Conservation (phyloP, 2,113 vertebrate species). For the Vidua macroura region DNA sequence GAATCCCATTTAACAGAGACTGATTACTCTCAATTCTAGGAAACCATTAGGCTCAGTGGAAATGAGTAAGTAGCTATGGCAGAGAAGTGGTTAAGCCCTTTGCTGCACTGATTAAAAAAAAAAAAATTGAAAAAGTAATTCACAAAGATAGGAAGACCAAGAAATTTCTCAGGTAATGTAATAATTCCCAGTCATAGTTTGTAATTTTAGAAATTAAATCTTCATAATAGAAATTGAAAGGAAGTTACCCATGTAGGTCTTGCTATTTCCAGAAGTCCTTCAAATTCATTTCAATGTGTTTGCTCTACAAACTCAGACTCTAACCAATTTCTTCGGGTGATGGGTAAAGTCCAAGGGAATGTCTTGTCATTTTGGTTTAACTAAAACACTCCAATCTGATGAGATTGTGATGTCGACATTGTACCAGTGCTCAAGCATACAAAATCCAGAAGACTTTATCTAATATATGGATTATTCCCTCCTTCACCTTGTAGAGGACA, state of each 20-base stretch:
- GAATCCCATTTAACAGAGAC: background rate
- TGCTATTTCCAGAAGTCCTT: background rate
- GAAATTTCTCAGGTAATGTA: background rate
- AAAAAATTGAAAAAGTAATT: background rate
- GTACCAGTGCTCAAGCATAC: background rate
- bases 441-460: background rate
- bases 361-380: constrained; percentile 10
- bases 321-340: background rate
- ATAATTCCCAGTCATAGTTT: background rate
- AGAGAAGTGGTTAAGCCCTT: background rate
- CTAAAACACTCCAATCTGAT: background rate
- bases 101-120: background rate
- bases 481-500: background rate
- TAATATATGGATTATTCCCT: background rate
- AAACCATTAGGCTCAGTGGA: background rate
- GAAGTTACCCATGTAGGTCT: background rate
- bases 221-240: background rate
- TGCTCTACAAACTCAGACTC: constrained; percentile 12
- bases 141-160: background rate
- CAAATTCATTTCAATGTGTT: background rate
- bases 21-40: background rate
- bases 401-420: background rate
- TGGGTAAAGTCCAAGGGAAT: background rate
- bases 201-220: constrained; percentile 2
- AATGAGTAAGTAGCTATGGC: background rate